phyloP scores from a whole-genome alignment of 2,113 vertebrate genomes.

The Synchiropus splendidus region DNA sequence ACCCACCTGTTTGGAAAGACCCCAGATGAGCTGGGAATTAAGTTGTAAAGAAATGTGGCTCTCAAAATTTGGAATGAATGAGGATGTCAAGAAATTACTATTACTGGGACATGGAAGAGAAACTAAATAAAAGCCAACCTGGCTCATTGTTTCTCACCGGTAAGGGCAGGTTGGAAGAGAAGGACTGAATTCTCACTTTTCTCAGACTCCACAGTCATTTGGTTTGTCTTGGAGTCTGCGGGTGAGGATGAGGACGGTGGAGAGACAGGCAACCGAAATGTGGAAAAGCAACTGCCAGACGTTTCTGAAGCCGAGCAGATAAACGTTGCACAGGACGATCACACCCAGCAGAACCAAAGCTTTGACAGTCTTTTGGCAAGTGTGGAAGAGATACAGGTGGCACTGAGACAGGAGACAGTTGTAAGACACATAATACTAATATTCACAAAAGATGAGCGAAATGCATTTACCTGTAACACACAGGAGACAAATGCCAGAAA shows the following conservation, averaged over 20 bases:
- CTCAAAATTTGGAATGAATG: no score
- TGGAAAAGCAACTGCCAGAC: constrained; percentile 88
- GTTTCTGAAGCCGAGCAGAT: constrained; percentile 79
- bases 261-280: constrained; percentile 74
- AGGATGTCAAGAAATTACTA: no score
- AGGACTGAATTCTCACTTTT: not conserved
- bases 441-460: not conserved
- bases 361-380: constrained; percentile 72
- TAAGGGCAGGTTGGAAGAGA: no score
- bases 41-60: no score
- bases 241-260: constrained; percentile 74
- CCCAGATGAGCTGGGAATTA: no score
- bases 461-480: constrained; percentile 74
- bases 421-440: not conserved
- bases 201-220: constrained; percentile 78
- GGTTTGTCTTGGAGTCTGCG: constrained; percentile 76
- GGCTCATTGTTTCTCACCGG: no score
- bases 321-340: constrained; percentile 78
- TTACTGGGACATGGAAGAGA: no score
- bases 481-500: constrained; percentile 81
- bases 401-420: constrained; percentile 64
- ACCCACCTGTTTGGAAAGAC: no score
- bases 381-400: constrained; percentile 87
- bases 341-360: constrained; percentile 63
- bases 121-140: no score